Evolutionary conservation across 2,113 vertebrate genomes (phyloP).

Genomic region (Lophochroa leadbeateri): DNA sequence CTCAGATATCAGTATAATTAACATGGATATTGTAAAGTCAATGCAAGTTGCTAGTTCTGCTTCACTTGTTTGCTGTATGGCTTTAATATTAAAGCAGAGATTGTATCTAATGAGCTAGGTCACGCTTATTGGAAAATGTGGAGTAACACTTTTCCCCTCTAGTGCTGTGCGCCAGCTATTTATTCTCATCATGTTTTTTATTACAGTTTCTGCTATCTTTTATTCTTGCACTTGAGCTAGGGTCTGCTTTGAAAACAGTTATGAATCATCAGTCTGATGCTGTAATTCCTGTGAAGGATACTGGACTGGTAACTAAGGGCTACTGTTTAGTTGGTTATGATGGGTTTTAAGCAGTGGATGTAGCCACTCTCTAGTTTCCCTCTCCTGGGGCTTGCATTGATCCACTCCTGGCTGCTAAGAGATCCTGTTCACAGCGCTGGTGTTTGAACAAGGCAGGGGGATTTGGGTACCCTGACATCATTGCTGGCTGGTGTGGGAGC

Average conservation of each 20-base stretch:
- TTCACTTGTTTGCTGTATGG: constrained; percentile 24
- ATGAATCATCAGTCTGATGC: neutral
- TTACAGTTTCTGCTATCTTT: constrained; percentile 25
- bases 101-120: constrained; percentile 33
- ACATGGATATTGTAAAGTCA: neutral
- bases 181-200: constrained; percentile 28
- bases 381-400: neutral
- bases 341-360: neutral
- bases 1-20: constrained; percentile 1
- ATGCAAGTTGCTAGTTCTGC: neutral
- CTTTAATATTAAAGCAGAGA: constrained; percentile 29
- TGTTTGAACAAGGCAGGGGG: neutral
- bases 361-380: neutral
- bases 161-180: neutral
- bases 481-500: neutral
- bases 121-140: neutral
- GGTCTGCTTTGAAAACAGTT: constrained; percentile 39
- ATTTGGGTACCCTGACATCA: neutral
- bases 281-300: neutral
- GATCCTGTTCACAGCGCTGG: neutral
- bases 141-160: neutral
- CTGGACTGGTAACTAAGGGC: neutral
- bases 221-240: constrained; percentile 11
- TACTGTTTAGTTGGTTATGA: neutral
- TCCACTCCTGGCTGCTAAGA: neutral